Percentiles rank a stretch among this genome's conserved stretches.
Evolutionary conservation across 2,888 invertebrate species (phyloP).

Genomic region (Cerceris rybyensis): DNA sequence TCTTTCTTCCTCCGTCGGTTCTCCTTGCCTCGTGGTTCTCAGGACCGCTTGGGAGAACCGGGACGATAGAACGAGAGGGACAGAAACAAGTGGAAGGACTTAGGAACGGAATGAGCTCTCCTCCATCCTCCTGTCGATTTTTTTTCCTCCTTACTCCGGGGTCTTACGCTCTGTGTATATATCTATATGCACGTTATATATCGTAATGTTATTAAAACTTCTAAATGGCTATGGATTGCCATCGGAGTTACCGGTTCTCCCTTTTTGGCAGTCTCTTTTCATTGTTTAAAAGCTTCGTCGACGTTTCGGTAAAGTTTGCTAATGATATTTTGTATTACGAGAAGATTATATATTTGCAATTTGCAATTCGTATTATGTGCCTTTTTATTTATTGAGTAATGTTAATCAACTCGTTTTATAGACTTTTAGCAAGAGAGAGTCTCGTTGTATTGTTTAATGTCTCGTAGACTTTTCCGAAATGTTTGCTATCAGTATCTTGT

Average conservation of each 20-base stretch:
- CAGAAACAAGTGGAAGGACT: conserved; percentile 59
- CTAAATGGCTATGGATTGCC: conserved; percentile 76
- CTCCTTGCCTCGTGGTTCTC: conserved; percentile 69
- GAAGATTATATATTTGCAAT: neutral
- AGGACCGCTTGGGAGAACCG: conserved; percentile 67
- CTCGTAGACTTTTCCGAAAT: too few relatives aligned
- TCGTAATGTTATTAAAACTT: conserved; percentile 82
- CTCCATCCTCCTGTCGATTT: conserved; percentile 77
- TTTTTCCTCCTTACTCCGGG: conserved; percentile 62
- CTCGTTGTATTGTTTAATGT: neutral
- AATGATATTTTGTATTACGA: neutral
- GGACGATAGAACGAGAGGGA: conserved; percentile 64
- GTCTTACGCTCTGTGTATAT: conserved; percentile 60
- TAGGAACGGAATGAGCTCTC: conserved; percentile 65
- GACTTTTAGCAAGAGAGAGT: neutral
- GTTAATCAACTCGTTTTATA: neutral
- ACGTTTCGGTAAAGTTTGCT: neutral
- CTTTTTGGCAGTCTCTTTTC: conserved; percentile 9
- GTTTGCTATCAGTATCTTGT: too few relatives aligned
- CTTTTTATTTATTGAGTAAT: neutral
- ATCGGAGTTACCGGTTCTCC: conserved; percentile 67
- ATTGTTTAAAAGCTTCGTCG: conserved; percentile 33
- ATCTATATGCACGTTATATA: conserved; percentile 63
- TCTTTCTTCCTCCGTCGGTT: conserved; percentile 54
- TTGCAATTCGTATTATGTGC: too few relatives aligned